Evolutionary conservation across 2,797 vertebrate genomes (phyloP), one percentile per base, ranked within the genome.

Genomic region (Gephyroberyx darwinii): DNA sequence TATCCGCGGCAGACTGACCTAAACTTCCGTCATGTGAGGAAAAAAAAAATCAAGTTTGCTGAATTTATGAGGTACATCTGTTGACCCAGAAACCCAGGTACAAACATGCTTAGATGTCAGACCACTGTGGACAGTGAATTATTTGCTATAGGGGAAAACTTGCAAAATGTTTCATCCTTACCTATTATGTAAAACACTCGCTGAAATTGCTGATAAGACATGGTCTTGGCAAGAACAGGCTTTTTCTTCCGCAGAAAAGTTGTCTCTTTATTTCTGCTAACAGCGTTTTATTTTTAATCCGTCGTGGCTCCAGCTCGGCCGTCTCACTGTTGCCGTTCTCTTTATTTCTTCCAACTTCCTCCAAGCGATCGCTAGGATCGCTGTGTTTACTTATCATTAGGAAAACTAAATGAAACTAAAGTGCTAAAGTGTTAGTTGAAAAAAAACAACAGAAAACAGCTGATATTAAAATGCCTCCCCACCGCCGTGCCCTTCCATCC

Each of bases 51-150:
- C 20, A 22, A 9, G 6, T 16, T 30, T 4, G 17, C 61, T 12
- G 22, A 56, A 69, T 76, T 79, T 64, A 81, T 52, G 64, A 76
- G 70, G 12, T 65, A 30, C 83, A 82, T 78, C 75, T 77, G 76
- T 52, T 78, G 79, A 75, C 50, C 55, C 26, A 74, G 56, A 77
- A 80, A 80, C 45, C 19, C 57, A 67, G 72, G 57, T 77, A 71
- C 57, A 79, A 62, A 74, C 77, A 57, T 53, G 20, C 33, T 35
- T 10, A 51, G 47, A 67, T 45, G 60, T 75, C 48, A 39, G 17
- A 45, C 2, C 7, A 5, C 52, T 55, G 65, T 59, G 41, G 20
- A 52, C 51, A 6, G 35, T 52, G 43, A 73, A 53, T 65, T 58
- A 63, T 74, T 19, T 35, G 56, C 47, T 3, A 20, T 22, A 51